Base-by-base conservation (phyloP, 2,888 invertebrate genomes). In the Polydesmus complanatus region DNA sequence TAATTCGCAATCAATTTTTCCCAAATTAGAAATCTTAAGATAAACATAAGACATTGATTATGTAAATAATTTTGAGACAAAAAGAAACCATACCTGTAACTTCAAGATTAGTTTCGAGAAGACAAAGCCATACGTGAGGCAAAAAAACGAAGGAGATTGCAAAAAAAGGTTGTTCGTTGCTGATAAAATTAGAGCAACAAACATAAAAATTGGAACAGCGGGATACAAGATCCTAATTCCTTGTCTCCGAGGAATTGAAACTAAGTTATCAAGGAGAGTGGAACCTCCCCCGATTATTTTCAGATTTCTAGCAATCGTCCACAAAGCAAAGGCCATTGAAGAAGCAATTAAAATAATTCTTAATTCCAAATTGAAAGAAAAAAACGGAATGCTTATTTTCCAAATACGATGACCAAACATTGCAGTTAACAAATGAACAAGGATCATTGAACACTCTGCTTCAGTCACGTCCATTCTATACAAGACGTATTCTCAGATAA, bases 31-130 rank as follows among this genome's bases (percentile, higher is more conserved):
- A 48, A 57, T 57, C 57, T 57, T 5, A 57, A 49, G 22, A 37
- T 8, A 37, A 37, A 37, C 37, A 37, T 8, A 37, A 37, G 37
- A 8, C 37, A 37, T 37, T 37, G 37, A 37, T 8, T 14, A 8
- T 37, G 37, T 14, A 37, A 37, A n/a, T n/a, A 37, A 37, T 37
- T 14, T 37, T 37, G 8, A 37, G 14, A 37, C 14, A 37, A 8
- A 37, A 37, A 8, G 8, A 37, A n/a, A n/a, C n/a, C 49, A 19
- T 23, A 60, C 53, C 54, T 54, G 60, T n/a, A 60, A 23, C 27
- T 60, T 60, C 3, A 60, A 19, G 22, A 54, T 37, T 54, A 60
- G 23, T 37, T 60, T 60, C 47, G 60, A 37, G 25, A 60, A 60
- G 11, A 54, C 48, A 60, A 60, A 25, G 1, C 60, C 60, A 54